Percentiles rank a stretch among this genome's conserved stretches.
Evolutionary conservation across 1,140 invertebrate species (phyloP).

Genomic region (Luehdorfia chinensis): DNA sequence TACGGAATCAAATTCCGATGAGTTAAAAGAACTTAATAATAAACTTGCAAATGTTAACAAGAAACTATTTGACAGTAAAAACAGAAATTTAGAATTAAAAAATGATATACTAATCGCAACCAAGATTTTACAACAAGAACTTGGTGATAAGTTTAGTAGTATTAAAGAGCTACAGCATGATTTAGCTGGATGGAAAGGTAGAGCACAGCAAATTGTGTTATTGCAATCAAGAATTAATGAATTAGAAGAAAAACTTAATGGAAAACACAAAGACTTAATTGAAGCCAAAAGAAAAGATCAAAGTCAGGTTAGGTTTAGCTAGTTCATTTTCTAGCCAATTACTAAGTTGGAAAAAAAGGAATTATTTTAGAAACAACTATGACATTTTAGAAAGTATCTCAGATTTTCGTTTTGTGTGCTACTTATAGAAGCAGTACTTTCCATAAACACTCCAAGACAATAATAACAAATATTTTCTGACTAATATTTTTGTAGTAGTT

Average conservation of each 20-base stretch:
- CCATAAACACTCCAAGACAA: no score
- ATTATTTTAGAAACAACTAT: no score
- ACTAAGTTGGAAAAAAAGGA: no score
- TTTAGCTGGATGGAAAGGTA: slow-evolving; percentile 81
- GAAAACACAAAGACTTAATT: slow-evolving; percentile 53
- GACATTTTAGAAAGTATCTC: no score
- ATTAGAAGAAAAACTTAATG: slow-evolving; percentile 78
- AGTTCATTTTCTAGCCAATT: no score
- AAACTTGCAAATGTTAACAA: slow-evolving; percentile 79
- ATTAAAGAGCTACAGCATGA: slow-evolving; percentile 71
- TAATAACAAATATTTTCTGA: no score
- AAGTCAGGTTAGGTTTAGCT: slow-evolving; percentile 44
- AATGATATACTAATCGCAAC: slow-evolving; percentile 81
- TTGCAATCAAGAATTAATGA: slow-evolving; percentile 82
- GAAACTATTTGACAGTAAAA: slow-evolving; percentile 82
- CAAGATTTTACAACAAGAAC: slow-evolving; percentile 81
- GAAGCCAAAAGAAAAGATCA: slow-evolving; percentile 55
- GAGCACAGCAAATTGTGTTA: slow-evolving; percentile 83
- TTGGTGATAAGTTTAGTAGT: slow-evolving; percentile 80
- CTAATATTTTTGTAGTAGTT: no score
- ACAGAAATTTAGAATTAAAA: slow-evolving; percentile 80
- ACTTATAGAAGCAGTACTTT: no score
- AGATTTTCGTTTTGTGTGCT: not conserved
- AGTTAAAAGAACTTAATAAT: slow-evolving; percentile 79
- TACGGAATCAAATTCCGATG: slow-evolving; percentile 48